These are phyloP conservation scores for Channa maculata DNA, from an alignment of 2,113 vertebrate genomes.

Conservation along the genomic window DNA sequence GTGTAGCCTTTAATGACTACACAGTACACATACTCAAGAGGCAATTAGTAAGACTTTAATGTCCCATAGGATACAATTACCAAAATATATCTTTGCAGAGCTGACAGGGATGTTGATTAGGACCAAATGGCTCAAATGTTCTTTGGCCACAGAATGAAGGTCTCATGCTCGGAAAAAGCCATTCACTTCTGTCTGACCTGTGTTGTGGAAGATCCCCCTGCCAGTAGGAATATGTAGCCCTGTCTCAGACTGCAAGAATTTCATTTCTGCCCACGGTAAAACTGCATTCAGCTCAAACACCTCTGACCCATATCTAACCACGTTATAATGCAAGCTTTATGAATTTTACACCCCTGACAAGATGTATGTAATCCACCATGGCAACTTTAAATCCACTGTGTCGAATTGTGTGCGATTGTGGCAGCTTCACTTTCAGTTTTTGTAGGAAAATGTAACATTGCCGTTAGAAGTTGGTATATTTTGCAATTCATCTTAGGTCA, in stretches of 20 bases:
- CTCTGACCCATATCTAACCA: background rate
- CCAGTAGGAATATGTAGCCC: background rate
- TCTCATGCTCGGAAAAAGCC: conserved; percentile 9
- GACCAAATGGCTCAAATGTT: conserved; percentile 35
- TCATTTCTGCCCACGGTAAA: conserved; percentile 5
- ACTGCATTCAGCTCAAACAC: conserved; percentile 9
- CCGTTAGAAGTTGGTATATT: too few relatives aligned
- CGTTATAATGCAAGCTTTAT: background rate
- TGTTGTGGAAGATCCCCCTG: conserved; percentile 2
- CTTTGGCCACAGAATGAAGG: conserved; percentile 17
- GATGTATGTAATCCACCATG: background rate
- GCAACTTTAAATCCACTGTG: background rate
- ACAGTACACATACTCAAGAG: conserved; percentile 22
- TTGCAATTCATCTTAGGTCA: too few relatives aligned
- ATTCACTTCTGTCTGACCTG: conserved; percentile 24
- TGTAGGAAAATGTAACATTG: too few relatives aligned
- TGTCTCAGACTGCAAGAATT: background rate
- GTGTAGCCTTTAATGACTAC: conserved; percentile 28
- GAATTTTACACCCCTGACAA: background rate
- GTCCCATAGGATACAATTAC: conserved; percentile 34
- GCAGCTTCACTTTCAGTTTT: too few relatives aligned
- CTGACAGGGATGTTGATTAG: conserved; percentile 35
- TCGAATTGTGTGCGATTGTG: too few relatives aligned
- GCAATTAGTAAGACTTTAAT: conserved; percentile 44
- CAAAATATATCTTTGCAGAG: conserved; percentile 36